phyloP scores from a whole-genome alignment of 2,113 vertebrate species.

The Tetraodon nigroviridis region DNA sequence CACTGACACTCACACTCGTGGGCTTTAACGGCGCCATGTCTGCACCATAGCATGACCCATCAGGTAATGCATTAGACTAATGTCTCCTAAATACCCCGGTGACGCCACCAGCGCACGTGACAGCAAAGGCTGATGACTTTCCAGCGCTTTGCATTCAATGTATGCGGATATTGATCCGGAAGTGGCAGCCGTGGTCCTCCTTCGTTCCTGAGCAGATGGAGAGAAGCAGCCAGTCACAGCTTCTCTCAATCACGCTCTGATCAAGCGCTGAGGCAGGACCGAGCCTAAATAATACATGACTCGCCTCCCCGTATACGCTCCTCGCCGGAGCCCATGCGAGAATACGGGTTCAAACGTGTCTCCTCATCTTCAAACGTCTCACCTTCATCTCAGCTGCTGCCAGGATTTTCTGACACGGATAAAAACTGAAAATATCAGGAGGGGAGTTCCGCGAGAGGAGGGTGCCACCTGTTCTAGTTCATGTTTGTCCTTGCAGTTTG shows the following conservation, averaged over 20 bases:
- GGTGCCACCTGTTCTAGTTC: constrained; percentile 4
- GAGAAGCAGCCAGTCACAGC: constrained; percentile 36
- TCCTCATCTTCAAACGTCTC: constrained; percentile 55
- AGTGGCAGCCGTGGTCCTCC: constrained; percentile 50
- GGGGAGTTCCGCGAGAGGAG: constrained; percentile 11
- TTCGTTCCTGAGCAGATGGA: constrained; percentile 35
- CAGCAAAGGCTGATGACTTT: constrained; percentile 2
- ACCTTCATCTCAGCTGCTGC: constrained; percentile 52
- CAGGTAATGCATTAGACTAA: constrained; percentile 7
- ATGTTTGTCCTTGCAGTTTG: constrained; percentile 22
- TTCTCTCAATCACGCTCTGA: constrained; percentile 68
- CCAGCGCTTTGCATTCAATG: constrained; percentile 17
- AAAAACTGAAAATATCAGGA: constrained; percentile 28
- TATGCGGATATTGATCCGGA: constrained; percentile 19
- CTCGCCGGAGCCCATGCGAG: constrained; percentile 53
- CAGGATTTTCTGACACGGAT: constrained; percentile 39
- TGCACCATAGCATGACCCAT: constrained; percentile 25
- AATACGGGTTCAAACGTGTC: constrained; percentile 55
- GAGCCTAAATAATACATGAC: constrained; percentile 73
- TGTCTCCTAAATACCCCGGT: constrained; percentile 11
- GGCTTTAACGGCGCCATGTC: constrained; percentile 9
- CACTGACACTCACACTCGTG: constrained; percentile 7
- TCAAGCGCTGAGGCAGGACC: constrained; percentile 62
- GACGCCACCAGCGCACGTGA: not conserved
- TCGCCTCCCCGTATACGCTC: constrained; percentile 46